phyloP scores from a whole-genome alignment of 2,113 vertebrate genomes.

The Pelobates fuscus region DNA sequence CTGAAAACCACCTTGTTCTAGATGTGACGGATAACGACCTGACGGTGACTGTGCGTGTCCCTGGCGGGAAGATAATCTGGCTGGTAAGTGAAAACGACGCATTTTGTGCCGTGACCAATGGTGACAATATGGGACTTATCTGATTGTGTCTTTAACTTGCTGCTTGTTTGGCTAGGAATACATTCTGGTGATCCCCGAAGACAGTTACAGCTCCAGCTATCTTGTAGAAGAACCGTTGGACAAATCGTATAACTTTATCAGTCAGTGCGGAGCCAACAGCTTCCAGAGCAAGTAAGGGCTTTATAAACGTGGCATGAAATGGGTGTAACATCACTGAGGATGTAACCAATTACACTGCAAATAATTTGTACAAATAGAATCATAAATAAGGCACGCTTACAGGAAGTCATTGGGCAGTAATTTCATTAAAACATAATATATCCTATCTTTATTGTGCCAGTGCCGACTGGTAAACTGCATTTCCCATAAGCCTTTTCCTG shows the following conservation, averaged over 20 bases:
- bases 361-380: no score
- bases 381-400: no score
- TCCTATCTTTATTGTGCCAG: no score
- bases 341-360: no score
- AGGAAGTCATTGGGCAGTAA: no score
- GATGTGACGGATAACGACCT: constrained; percentile 87
- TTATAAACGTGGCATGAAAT: background rate
- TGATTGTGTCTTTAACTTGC: background rate
- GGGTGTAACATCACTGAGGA: background rate
- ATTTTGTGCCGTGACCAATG: background rate
- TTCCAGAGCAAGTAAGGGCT: constrained; percentile 83
- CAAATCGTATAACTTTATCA: constrained; percentile 96
- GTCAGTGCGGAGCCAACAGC: constrained; percentile 85
- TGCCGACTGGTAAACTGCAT: no score
- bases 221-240: constrained; percentile 88
- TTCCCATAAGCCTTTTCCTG: no score
- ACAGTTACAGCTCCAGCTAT: constrained; percentile 79
- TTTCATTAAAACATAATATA: no score
- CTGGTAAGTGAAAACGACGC: constrained; percentile 72
- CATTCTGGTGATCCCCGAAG: constrained; percentile 85
- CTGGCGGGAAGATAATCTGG: constrained; percentile 84
- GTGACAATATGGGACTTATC: background rate
- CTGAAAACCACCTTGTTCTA: constrained; percentile 82
- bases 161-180: constrained; percentile 78
- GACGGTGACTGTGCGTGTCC: constrained; percentile 82